Percentiles rank a stretch among this genome's conserved stretches.
These are phyloP conservation scores for Leptopterna dolabrata DNA, from an alignment of 2,888 invertebrate genomes.

Conservation along the genomic window DNA sequence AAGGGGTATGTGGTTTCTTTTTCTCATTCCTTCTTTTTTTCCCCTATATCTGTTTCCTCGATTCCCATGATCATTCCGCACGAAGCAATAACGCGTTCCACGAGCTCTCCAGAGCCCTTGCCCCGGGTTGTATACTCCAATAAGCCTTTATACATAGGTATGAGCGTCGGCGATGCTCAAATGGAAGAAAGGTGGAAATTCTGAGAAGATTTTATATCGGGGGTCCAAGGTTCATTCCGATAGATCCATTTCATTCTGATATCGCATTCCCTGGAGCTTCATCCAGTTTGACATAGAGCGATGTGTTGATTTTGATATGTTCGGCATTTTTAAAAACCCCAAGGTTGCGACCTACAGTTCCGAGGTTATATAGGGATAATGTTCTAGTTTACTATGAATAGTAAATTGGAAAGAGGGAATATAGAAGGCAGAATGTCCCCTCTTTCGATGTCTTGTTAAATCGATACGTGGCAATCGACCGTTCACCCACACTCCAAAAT, in stretches of 20 bases:
- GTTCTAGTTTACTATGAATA: too few relatives aligned
- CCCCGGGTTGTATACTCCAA: neutral
- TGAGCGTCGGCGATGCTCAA: neutral
- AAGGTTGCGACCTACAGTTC: too few relatives aligned
- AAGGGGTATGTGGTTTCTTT: neutral
- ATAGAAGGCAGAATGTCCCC: too few relatives aligned
- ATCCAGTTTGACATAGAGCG: neutral
- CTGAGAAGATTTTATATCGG: neutral
- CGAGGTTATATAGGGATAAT: too few relatives aligned
- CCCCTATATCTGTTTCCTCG: neutral
- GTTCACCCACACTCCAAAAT: too few relatives aligned
- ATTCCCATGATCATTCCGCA: neutral
- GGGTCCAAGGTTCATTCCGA: neutral
- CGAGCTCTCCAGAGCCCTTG: neutral
- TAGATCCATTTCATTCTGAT: neutral
- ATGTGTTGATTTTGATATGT: neutral
- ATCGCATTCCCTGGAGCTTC: neutral
- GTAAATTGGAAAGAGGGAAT: too few relatives aligned
- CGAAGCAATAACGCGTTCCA: neutral
- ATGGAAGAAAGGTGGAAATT: neutral
- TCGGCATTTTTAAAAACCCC: too few relatives aligned
- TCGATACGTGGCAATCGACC: too few relatives aligned
- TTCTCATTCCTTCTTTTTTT: neutral
- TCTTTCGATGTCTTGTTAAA: too few relatives aligned
- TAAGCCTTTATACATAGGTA: constrained; percentile 3